Base-by-base conservation (phyloP, 2,113 vertebrate species). In the Raphicerus campestris region DNA sequence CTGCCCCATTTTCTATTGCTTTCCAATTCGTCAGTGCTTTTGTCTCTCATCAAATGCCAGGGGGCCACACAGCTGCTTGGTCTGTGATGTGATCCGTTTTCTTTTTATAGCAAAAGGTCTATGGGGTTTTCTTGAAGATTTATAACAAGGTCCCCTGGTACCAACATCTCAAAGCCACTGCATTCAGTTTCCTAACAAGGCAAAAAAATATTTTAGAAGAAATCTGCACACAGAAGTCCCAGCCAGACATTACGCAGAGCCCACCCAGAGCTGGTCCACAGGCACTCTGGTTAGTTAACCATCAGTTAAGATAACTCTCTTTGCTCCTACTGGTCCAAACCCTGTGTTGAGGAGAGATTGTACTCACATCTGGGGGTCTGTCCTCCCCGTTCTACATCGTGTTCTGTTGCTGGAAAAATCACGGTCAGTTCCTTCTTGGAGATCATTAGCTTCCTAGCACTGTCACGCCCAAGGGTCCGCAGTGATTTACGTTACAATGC, bases 341-440 rank as follows among this genome's bases (percentile, higher is more conserved):
- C 91, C 96, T 92, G 70, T 6, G 28, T n/a, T 49, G 84, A 86
- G 93, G 58, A 96, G 60, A 96, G 93, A 94, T 9, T 0, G 1
- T 96, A 96, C 91, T 98, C 93, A 91, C 97, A 97, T 90, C 55
- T 16, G 1, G 61, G 63, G 60, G 87, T 83, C 70, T 39, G 80
- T 70, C 96, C 56, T 91, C 58, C 51, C 89, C 73, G 51, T 39
- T 96, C 30, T 45, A 88, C 92, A 86, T 75, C 0, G 0, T 61
- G 77, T 60, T 92, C 58, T 95, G 51, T 49, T 51, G 97, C 96
- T 84, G 95, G 51, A 81, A 49, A 39, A 86, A 78, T 70, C 70
- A 91, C 66, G 66, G 78, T 85, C 95, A n/a, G 0, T 89, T 63
- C 32, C 35, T 73, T 94, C 63, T 80, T 1, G 2, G 80, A 73